Base-by-base conservation (phyloP, 2,797 vertebrate species). In the Prunella strophiata region DNA sequence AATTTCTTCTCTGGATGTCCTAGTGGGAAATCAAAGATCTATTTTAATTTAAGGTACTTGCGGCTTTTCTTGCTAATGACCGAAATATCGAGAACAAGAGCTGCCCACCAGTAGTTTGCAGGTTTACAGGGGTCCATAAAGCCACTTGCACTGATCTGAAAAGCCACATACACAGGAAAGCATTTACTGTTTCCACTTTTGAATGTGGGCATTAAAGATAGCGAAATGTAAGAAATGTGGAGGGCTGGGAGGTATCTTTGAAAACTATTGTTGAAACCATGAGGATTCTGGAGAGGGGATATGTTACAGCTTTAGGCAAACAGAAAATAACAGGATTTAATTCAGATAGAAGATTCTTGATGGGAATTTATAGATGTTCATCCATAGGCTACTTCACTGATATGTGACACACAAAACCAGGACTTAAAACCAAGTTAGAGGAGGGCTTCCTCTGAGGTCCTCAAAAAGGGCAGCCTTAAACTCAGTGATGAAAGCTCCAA, bases 1-100 rank as follows among this genome's bases (percentile, higher is more conserved):
- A 86, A 94, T 95, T 95, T 89, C 76, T 93, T 89, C 87, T 91
- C 83, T 85, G 67, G 70, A 77, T 58, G 82, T 84, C 85, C 91
- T 94, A 55, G 80, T 7, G 17, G 90, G 91, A 95, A 90, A 94
- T 48, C 80, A 90, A 86, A 94, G 88, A 66, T 81, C 88, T 93
- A 55, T 85, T 95, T 94, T 84, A 94, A 94, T 95, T 89, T 88
- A 70, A 93, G 80, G 55, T 20, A 75, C 68, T 70, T 20, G 66
- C 76, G 22, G 76, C 47, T 91, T 91, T 65, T 75, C 89, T 71
- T 29, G 34, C 66, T 95, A 96, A 96, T 84, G 93, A 95, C 77
- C 1, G 0, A 73, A 94, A 84, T 83, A 51, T 25, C 62, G 22
- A 57, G 68, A 87, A 72, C 61, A 25, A 67, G 6, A 34, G 86